Base-by-base conservation (phyloP, 2,797 vertebrate species). In the Smutsia temminckii region DNA sequence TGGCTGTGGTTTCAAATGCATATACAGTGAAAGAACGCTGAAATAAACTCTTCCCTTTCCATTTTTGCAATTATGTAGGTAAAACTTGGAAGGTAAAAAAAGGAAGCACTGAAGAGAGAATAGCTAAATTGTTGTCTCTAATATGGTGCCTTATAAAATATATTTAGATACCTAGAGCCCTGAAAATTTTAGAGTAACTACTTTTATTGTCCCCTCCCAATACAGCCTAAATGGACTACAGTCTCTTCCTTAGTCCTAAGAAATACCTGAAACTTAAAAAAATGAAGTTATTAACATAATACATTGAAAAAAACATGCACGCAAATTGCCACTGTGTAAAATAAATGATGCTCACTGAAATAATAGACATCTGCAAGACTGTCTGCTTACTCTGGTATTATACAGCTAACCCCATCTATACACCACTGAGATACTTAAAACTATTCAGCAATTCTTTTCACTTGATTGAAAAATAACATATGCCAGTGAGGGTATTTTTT, bases 231-330 rank as follows among this genome's bases (percentile, higher is more conserved):
- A 13, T 57, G 53, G 61, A 83, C 51, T 74, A 77, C 7, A 55
- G 53, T 89, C 57, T 93, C 32, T 93, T 71, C 21, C 53, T 92
- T 88, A 94, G 34, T 87, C 57, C 40, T 85, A 95, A 89, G 77
- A 94, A 96, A 61, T 23, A 94, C n/a, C n/a, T n/a, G 37, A 79
- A 96, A 89, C 25, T 75, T 81, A 95, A 85, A 94, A 96, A 89
- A 85, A 88, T 71, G 23, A 95, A 74, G 20, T 88, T 85, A 96
- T 85, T 46, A 94, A 96, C 7, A 89, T 68, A 95, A 71, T 29
- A 88, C 10, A 51, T 10, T 94, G 46, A 88, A 92, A 92, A 78
- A 95, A 85, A 93, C 79, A 94, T 40, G 55, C n/a, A 63, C 46
- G 96, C 14, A 74, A 34, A 93, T 46, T 81, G 68, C 27, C 40